Base-by-base conservation (phyloP, 2,797 vertebrate genomes). In the Microctenopoma steveboyesi region DNA sequence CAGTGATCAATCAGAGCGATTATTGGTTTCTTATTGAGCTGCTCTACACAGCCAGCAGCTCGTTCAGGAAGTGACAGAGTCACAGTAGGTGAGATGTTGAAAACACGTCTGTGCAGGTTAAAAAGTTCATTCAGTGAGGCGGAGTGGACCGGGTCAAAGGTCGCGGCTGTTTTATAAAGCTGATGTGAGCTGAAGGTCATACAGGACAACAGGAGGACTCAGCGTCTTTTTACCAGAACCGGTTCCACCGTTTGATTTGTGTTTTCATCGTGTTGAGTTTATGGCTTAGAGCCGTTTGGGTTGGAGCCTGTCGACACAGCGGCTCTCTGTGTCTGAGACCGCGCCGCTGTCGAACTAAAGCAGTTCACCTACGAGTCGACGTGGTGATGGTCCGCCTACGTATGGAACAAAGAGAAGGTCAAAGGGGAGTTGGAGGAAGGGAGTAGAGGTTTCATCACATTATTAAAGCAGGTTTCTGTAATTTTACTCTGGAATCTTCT, bases 211-310 rank as follows among this genome's bases (percentile, higher is more conserved):
- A n/a, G 16, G 16, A 15, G 16, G 58, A 18, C 18, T 18, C 18
- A 18, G 18, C 18, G 18, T 18, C 18, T 18, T 18, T 18, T 18
- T 18, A 18, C 22, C 11, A 46, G 15, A 12, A 68, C 69, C 4
- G 40, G 59, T 60, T 11, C 33, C 10, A 16, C 28, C 39, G 66
- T 54, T 69, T 53, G 22, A 60, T 11, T 61, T 11, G 51, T 56
- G 51, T 56, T 11, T 8, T 3, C 10, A 3, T 40, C 2, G 13
- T 13, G 4, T 43, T 43, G 5, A 15, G 42, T 16, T 16, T 13
- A 5, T 13, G 5, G 42, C 42, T 43, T 16, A 4, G 15, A 5
- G 45, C 45, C 3, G 45, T 22, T 45, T 47, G 45, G 2, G 16
- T 18, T 18, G 1, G 9, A 18, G 8, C 7, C n/a, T 10, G 15